Evolutionary conservation across 1,140 invertebrate genomes (phyloP).

Genomic region (Cotesia typhae): DNA sequence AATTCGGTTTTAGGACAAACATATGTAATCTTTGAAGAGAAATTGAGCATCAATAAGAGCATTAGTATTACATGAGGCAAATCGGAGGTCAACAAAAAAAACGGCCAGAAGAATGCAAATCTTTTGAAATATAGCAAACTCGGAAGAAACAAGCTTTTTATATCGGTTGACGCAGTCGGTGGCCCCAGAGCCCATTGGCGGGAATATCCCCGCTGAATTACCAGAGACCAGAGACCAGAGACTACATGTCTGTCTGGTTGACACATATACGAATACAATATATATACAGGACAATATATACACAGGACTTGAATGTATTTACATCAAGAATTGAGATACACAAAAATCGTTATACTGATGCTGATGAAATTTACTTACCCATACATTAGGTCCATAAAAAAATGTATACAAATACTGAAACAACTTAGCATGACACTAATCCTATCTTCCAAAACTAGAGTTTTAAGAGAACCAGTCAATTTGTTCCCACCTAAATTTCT

Average conservation of each 20-base stretch:
- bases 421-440: too few species aligned
- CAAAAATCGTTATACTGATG: too few species aligned
- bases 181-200: conserved; percentile 37
- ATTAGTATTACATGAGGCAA: conserved; percentile 16
- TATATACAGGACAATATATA: conserved; percentile 32
- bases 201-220: conserved; percentile 52
- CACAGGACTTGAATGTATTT: conserved; percentile 22
- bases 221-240: conserved; percentile 40
- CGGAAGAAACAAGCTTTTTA: conserved; percentile 40
- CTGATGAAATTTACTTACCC: too few species aligned
- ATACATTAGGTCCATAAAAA: too few species aligned
- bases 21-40: background rate
- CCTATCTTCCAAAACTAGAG: too few species aligned
- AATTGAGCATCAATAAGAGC: background rate
- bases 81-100: conserved; percentile 32
- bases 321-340: too few species aligned
- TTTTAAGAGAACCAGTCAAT: too few species aligned
- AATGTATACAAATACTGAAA: too few species aligned
- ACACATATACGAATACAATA: conserved; percentile 32
- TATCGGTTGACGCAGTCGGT: conserved; percentile 39
- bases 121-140: conserved; percentile 39
- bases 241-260: conserved; percentile 29
- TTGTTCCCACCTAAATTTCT: too few species aligned
- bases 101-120: conserved; percentile 49
- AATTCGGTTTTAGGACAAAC: too few species aligned